These are phyloP conservation scores for Andrena flavipes DNA, from an alignment of 2,888 invertebrate species.

Conservation along the genomic window DNA sequence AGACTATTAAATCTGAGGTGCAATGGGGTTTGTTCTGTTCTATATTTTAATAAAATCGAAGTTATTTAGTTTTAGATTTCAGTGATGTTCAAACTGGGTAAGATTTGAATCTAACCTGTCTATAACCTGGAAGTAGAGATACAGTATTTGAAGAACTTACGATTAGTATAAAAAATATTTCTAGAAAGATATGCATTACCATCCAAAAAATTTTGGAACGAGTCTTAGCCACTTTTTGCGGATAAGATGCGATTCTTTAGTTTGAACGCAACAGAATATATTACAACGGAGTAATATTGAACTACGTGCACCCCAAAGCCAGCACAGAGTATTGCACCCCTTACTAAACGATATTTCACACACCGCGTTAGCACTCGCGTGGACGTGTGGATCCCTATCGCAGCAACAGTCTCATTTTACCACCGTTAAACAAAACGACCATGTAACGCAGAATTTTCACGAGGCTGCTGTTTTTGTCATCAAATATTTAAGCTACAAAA, in stretches of 20 bases:
- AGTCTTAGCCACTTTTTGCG: neutral
- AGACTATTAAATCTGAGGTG: too few species aligned
- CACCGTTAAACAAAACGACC: slow-evolving; percentile 31
- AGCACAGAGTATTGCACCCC: neutral
- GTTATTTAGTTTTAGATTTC: too few species aligned
- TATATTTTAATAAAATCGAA: too few species aligned
- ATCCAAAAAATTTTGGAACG: neutral
- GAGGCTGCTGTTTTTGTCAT: slow-evolving; percentile 33
- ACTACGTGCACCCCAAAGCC: neutral
- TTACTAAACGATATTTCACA: slow-evolving; percentile 16
- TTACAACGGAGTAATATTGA: neutral
- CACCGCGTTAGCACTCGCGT: slow-evolving; percentile 11
- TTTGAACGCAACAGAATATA: neutral
- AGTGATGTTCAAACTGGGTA: too few species aligned
- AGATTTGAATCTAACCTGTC: too few species aligned
- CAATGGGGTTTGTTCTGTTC: too few species aligned
- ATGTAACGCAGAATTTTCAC: slow-evolving; percentile 32
- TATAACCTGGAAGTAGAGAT: too few species aligned
- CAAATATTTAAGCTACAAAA: slow-evolving; percentile 48
- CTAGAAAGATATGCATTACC: too few species aligned
- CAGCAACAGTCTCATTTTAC: slow-evolving; percentile 31
- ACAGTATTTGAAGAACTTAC: too few species aligned
- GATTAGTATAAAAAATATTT: too few species aligned
- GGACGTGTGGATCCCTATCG: slow-evolving; percentile 8
- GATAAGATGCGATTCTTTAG: neutral